A percentile compares a stretch with the other conserved stretches of the same genome.
Conservation (phyloP, 2,888 invertebrate genomes). For the Nomada fabriciana region DNA sequence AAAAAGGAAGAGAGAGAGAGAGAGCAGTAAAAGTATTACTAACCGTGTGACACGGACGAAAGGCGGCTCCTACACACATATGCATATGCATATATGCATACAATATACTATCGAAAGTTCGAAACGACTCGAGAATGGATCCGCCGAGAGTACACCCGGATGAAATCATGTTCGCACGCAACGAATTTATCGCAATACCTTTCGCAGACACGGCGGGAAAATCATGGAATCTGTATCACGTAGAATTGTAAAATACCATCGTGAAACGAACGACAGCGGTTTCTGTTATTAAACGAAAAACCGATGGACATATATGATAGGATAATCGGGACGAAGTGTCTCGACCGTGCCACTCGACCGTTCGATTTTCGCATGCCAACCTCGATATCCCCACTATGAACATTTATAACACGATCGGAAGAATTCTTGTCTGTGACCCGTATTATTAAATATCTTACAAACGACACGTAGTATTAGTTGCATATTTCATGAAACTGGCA, state of each 20-base stretch:
- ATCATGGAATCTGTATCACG: not conserved
- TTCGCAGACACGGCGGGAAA: constrained; percentile 48
- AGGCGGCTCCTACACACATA: not conserved
- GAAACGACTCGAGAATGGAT: constrained; percentile 35
- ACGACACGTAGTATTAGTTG: not conserved
- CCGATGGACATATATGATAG: constrained; percentile 9
- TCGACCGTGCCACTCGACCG: constrained; percentile 50
- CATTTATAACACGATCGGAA: not conserved
- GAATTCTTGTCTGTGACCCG: not conserved
- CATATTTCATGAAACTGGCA: constrained; percentile 3
- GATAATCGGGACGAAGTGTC: constrained; percentile 30
- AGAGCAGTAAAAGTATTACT: not conserved
- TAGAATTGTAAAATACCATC: constrained; percentile 15
- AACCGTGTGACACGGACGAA: constrained; percentile 1
- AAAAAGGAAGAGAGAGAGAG: too few species aligned
- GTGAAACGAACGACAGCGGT: constrained; percentile 1
- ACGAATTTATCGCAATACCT: constrained; percentile 22
- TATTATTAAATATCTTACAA: not conserved
- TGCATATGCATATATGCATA: not conserved
- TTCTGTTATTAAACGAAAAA: constrained; percentile 53
- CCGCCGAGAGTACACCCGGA: constrained; percentile 17
- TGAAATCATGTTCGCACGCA: not conserved
- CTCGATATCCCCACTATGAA: constrained; percentile 40
- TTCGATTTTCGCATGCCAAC: constrained; percentile 54
- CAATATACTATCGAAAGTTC: not conserved